These are phyloP conservation scores for Sebastes fasciatus DNA, from an alignment of 2,113 vertebrate species.

Conservation along the genomic window DNA sequence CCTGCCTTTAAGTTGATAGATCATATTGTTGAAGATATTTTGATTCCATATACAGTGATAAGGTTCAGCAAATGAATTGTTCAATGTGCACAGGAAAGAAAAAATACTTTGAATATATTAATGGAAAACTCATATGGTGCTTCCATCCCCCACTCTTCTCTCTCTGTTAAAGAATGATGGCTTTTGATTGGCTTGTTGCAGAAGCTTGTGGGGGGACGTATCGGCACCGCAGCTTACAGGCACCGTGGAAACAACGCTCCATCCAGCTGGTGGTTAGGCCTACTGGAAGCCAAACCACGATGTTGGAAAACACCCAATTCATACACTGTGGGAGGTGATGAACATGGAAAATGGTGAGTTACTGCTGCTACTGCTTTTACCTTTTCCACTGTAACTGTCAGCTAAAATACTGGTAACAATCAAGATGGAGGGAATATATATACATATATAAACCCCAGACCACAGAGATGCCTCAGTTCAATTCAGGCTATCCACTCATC, in stretches of 20 bases:
- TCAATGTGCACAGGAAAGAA: slow-evolving; percentile 3
- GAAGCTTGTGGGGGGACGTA: slow-evolving; percentile 52
- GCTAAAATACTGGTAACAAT: slow-evolving; percentile 16
- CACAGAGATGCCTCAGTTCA: slow-evolving; percentile 11
- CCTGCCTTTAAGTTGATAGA: not conserved
- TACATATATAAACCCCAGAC: slow-evolving; percentile 9
- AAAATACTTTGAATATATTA: not conserved
- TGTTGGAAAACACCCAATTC: slow-evolving; percentile 63
- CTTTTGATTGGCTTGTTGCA: slow-evolving; percentile 51
- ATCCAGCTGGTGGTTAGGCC: slow-evolving; percentile 41
- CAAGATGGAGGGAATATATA: slow-evolving; percentile 2
- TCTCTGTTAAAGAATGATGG: slow-evolving; percentile 15
- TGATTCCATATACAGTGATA: not conserved
- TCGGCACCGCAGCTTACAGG: slow-evolving; percentile 62
- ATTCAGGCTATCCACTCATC: slow-evolving; percentile 2
- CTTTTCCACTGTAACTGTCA: slow-evolving; percentile 54
- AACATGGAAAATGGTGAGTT: slow-evolving; percentile 61
- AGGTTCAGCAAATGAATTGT: not conserved
- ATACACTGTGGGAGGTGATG: slow-evolving; percentile 68
- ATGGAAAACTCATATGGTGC: slow-evolving; percentile 21
- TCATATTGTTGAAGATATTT: not conserved
- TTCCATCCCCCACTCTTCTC: slow-evolving; percentile 11
- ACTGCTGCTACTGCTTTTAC: slow-evolving; percentile 46
- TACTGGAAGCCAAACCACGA: slow-evolving; percentile 56
- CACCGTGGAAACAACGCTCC: slow-evolving; percentile 70